Conservation (phyloP, 2,797 vertebrate genomes). For the Gymnoscopelus braueri region DNA sequence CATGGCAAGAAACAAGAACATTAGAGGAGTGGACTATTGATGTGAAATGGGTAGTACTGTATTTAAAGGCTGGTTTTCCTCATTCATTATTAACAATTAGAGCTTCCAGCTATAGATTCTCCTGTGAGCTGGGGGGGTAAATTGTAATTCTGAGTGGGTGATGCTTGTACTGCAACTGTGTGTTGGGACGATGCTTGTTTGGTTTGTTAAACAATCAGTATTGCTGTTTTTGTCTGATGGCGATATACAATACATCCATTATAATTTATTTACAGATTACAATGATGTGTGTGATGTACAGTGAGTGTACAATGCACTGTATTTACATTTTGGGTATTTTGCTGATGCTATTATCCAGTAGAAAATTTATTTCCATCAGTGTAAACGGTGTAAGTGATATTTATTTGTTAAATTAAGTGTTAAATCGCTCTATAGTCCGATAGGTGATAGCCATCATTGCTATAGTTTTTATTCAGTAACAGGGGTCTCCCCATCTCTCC, state of each 20-base stretch:
- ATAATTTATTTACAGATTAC: slow-evolving; percentile 21
- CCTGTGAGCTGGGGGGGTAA: neutral
- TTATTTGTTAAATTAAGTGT: too few species aligned
- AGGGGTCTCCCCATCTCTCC: too few species aligned
- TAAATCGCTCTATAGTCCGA: too few species aligned
- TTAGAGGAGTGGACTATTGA: neutral
- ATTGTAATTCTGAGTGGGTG: neutral
- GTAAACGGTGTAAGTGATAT: too few species aligned
- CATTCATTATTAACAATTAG: slow-evolving; percentile 1
- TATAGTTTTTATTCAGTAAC: too few species aligned
- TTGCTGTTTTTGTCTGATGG: slow-evolving; percentile 40
- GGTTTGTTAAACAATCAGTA: neutral
- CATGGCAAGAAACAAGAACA: too few species aligned
- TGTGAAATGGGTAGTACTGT: neutral
- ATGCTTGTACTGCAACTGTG: neutral
- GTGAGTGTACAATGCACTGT: too few species aligned
- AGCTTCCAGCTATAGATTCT: neutral
- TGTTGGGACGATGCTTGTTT: neutral
- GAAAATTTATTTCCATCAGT: too few species aligned
- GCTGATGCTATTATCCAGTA: too few species aligned
- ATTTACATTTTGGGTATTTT: too few species aligned
- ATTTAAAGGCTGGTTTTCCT: neutral
- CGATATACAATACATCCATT: slow-evolving; percentile 41
- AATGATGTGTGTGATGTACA: slow-evolving; percentile 18
- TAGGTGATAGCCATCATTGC: too few species aligned